Base-by-base conservation (phyloP, 2,888 invertebrate species). In the Galerucella pusilla region DNA sequence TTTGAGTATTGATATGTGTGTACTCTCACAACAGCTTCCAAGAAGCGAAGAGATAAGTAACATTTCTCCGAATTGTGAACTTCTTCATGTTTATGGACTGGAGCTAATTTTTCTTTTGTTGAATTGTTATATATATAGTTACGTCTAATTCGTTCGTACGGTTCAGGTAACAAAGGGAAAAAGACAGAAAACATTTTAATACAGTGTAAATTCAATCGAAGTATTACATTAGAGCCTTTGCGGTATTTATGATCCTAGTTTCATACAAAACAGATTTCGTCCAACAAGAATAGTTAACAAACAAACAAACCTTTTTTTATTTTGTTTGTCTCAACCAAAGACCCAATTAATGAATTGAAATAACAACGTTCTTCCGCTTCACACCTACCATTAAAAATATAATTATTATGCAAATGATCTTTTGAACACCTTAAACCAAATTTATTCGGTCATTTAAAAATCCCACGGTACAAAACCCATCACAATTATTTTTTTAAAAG, bases 381-480 rank as follows among this genome's bases (percentile, higher is more conserved):
- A 52, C 70, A 57, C 70, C 64, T 54, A 54, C n/a, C 46, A 71
- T 61, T 61, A 61, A 61, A 61, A 61, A 35, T 4, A 63, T 54
- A 71, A 71, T 71, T 63, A 64, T 54, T 71, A 71, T 71, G 70
- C 70, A 63, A 71, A 71, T 71, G 64, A 49, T 42, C 20, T 28
- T 71, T 64, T 63, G 54, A 71, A 61, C 70, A 64, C 54, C 42
- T 71, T 42, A 52, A 71, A 71, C 28, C 61, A 64, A 71, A 71
- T 71, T 71, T 64, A 71, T 64, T 25, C 49, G 52, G 54, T 63
- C 49, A 16, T 52, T 71, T 49, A 35, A 69, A 20, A 57, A 57
- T 16, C 20, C 10, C 57, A 20, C 57, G 20, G 57, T 57, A n/a
- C 16, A 20, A 57, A 57, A 16, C 4, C 10, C 57, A 57, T 20